Conservation (phyloP, 2,113 vertebrate genomes). For the Puntigrus tetrazona region DNA sequence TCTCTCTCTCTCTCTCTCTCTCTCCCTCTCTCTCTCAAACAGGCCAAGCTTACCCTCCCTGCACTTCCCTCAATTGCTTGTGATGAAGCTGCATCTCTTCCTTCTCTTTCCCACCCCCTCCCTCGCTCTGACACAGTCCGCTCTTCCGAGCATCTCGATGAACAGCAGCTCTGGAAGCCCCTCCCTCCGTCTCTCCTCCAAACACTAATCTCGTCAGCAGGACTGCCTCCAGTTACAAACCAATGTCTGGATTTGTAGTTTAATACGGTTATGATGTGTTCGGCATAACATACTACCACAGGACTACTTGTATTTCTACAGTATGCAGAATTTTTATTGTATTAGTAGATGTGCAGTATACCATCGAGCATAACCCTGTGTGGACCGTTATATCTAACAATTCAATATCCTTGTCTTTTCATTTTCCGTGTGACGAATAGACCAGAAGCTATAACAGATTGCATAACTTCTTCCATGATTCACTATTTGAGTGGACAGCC, state of each 20-base stretch:
- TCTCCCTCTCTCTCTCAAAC: not conserved
- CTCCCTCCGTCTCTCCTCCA: slow-evolving; percentile 43
- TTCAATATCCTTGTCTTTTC: not conserved
- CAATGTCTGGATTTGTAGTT: not conserved
- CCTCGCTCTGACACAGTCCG: not conserved
- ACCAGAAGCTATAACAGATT: not conserved
- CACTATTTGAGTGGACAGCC: not conserved
- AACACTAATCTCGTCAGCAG: slow-evolving; percentile 17
- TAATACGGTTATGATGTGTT: not conserved
- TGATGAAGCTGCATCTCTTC: slow-evolving; percentile 57
- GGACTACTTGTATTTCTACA: not conserved
- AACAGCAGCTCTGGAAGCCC: slow-evolving; percentile 55
- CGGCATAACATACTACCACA: not conserved
- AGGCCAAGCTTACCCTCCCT: slow-evolving; percentile 55
- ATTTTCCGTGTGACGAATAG: not conserved
- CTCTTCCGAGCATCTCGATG: slow-evolving; percentile 54
- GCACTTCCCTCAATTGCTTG: slow-evolving; percentile 57
- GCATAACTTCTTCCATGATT: slow-evolving; percentile 12
- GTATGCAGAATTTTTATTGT: not conserved
- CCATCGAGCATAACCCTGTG: not conserved
- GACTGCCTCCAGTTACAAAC: slow-evolving; percentile 39
- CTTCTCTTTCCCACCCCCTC: slow-evolving; percentile 33
- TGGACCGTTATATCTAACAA: not conserved
- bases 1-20: too few species aligned
- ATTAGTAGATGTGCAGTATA: not conserved